Conservation (phyloP, 2,888 invertebrate species). For the Steromphala cineraria region DNA sequence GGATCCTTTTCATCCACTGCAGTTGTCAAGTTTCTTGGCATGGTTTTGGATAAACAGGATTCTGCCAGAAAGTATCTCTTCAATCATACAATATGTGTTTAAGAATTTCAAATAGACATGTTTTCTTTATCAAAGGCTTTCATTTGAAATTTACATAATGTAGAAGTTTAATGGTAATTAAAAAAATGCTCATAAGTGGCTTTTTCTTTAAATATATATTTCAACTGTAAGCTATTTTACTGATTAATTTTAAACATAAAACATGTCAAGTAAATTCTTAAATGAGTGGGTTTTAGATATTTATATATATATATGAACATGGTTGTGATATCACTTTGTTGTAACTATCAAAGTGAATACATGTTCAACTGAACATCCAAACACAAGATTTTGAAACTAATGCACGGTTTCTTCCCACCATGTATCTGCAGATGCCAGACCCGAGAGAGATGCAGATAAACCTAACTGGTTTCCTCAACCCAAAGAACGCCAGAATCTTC, state of each 20-base stretch:
- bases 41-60: constrained; percentile 4
- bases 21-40: background rate
- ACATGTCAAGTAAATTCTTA: background rate
- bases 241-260: background rate
- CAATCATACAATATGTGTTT: no score
- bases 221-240: background rate
- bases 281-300: no score
- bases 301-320: no score
- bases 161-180: no score
- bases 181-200: no score
- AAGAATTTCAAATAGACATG: no score
- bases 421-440: constrained; percentile 88
- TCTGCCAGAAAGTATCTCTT: no score
- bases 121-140: no score
- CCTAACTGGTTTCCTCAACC: constrained; percentile 98
- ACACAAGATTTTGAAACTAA: background rate
- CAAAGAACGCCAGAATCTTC: constrained; percentile 96
- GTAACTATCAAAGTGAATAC: no score
- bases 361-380: no score
- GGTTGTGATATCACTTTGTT: no score
- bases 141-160: no score
- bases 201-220: background rate
- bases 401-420: constrained; percentile 32
- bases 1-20: background rate
- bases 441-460: constrained; percentile 99